These are phyloP conservation scores for Bactericera cockerelli DNA, from an alignment of 1,140 invertebrate genomes.

Conservation along the genomic window DNA sequence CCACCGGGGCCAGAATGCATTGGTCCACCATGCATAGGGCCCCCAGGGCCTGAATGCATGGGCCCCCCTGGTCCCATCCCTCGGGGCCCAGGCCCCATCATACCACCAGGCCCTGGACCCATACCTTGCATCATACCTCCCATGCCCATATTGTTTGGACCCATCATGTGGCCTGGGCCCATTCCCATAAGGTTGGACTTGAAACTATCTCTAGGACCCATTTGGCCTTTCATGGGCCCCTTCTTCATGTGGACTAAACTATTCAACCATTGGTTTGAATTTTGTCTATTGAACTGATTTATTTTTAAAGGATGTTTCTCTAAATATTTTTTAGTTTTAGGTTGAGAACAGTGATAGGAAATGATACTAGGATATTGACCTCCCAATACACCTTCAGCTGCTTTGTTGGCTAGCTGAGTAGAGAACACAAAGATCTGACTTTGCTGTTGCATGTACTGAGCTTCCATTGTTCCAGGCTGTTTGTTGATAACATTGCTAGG, in stretches of 20 bases:
- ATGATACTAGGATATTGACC: conserved; percentile 85
- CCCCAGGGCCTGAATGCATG: conserved; percentile 14
- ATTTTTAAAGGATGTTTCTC: conserved; percentile 86
- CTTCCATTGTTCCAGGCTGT: conserved; percentile 59
- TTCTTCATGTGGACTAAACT: conserved; percentile 60
- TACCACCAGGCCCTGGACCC: conserved; percentile 10
- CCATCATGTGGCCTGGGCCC: background rate
- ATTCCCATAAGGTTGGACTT: conserved; percentile 4
- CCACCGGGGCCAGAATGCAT: conserved; percentile 7
- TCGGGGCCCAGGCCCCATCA: conserved; percentile 10
- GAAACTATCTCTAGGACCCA: conserved; percentile 21
- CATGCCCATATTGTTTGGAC: conserved; percentile 17
- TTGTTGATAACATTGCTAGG: conserved; percentile 63
- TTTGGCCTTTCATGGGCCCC: conserved; percentile 36
- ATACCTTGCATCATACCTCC: conserved; percentile 19
- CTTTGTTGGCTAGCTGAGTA: conserved; percentile 82
- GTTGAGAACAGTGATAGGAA: conserved; percentile 87
- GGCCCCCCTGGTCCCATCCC: conserved; percentile 15
- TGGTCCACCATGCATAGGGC: conserved; percentile 11
- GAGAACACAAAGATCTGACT: conserved; percentile 98
- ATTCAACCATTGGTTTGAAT: conserved; percentile 63
- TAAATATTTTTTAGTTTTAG: conserved; percentile 84
- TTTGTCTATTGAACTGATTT: conserved; percentile 67
- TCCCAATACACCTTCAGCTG: conserved; percentile 75
- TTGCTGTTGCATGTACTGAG: conserved; percentile 84